Evolutionary conservation across 2,888 invertebrate genomes (phyloP), one percentile per base, ranked within the genome.

Genomic region (Anoncus sp.): DNA sequence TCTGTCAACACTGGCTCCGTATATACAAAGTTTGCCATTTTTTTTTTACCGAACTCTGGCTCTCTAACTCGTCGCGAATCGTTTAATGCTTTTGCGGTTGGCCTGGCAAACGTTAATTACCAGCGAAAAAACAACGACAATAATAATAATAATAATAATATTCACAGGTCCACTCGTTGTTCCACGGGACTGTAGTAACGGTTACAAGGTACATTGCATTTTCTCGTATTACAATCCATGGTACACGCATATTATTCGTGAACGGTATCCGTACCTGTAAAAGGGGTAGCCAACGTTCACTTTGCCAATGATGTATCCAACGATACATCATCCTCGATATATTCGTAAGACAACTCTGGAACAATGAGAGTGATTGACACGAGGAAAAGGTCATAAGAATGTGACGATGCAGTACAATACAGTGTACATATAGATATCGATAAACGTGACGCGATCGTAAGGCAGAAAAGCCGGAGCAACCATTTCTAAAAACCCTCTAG

Each of bases 201-300:
- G 18, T 45, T 35, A 43, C 55, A 14, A 67, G 31, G 47, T 49
- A 63, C 6, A 31, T 31, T 49, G 31, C 35, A 27, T 70, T 71
- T 10, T 16, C n/a, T 55, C 51, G 22, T 63, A 77, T 82, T 74
- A 79, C 79, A 63, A 81, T 84, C 81, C 77, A 79, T 79, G 63
- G 80, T 76, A 80, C 78, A 80, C 79, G 81, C 45, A 35, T 49
- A 27, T 57, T 69, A 60, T 60, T 18, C 80, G 79, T 57, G 9
- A 72, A 60, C 24, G 65, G 79, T 83, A 81, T 80, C 65, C 80
- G 86, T 87, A 87, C 87, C 86, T 87, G 87, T 86, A 86, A 84
- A 87, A 84, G 85, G 86, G 86, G 86, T 85, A 86, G 86, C 22
- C 49, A 73, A 75, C 71, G 60, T 49, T 66, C 20, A 31, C n/a